These are phyloP conservation scores for Stenotaenia linearis DNA, from an alignment of 2,888 invertebrate genomes.

Conservation along the genomic window DNA sequence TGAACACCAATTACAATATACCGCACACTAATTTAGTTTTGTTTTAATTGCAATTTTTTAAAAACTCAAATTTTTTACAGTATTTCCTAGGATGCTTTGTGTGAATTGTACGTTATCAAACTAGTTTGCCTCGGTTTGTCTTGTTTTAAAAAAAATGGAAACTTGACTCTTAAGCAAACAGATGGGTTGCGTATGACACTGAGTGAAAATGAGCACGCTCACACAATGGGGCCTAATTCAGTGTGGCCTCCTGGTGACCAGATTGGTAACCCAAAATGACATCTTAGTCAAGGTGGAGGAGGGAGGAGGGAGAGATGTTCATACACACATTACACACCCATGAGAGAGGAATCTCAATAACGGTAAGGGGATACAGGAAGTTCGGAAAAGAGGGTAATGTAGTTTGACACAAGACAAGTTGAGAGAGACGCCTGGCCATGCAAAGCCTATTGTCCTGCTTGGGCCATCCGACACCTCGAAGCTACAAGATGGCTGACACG, in stretches of 20 bases:
- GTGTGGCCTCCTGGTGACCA: conserved; percentile 20
- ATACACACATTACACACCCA: conserved; percentile 26
- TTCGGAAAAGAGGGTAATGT: conserved; percentile 3
- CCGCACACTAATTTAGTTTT: too few species aligned
- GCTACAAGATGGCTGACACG: conserved; percentile 21
- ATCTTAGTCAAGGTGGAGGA: conserved; percentile 5
- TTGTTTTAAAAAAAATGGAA: background rate
- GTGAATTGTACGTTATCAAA: too few species aligned
- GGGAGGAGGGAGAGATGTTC: background rate
- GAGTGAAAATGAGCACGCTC: background rate
- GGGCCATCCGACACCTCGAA: conserved; percentile 24
- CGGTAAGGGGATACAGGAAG: conserved; percentile 26
- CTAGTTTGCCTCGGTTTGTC: too few species aligned
- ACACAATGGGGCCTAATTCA: conserved; percentile 9
- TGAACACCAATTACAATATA: background rate
- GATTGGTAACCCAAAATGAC: conserved; percentile 18
- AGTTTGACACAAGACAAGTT: conserved; percentile 20
- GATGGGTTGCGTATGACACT: background rate
- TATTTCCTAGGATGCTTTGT: too few species aligned
- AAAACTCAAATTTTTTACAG: too few species aligned
- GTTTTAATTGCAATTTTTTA: too few species aligned
- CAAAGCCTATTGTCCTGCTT: conserved; percentile 6
- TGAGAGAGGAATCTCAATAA: background rate
- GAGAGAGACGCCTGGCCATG: conserved; percentile 7
- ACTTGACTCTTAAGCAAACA: background rate